These are phyloP conservation scores for Hirudo medicinalis DNA, from an alignment of 1,140 invertebrate species.

Conservation along the genomic window DNA sequence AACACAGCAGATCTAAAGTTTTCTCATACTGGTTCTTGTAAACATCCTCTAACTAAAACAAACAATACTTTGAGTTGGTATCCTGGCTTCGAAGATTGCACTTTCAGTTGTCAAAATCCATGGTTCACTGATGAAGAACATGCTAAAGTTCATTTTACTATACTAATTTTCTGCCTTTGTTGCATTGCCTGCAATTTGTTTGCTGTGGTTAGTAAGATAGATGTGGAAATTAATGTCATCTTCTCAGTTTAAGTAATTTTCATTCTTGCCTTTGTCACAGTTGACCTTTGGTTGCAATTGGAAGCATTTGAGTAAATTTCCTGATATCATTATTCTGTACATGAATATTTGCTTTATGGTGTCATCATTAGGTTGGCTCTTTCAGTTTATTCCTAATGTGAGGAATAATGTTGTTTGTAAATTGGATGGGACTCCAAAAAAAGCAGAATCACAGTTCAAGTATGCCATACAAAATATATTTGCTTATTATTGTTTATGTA, in stretches of 20 bases:
- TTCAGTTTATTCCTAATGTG: not conserved
- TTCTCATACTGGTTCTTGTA: not conserved
- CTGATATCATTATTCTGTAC: slow-evolving; percentile 3
- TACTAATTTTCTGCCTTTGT: not conserved
- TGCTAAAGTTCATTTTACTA: not conserved
- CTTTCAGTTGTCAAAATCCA: slow-evolving; percentile 8
- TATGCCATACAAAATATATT: not conserved
- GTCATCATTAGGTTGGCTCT: not conserved
- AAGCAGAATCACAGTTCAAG: not conserved
- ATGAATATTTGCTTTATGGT: slow-evolving; percentile 6
- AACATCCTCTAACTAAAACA: not conserved
- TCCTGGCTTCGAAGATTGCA: slow-evolving; percentile 2
- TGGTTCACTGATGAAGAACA: slow-evolving; percentile 6
- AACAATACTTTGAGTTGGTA: not conserved
- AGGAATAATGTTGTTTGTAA: slow-evolving; percentile 1
- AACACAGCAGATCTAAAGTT: not conserved
- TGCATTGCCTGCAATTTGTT: not conserved
- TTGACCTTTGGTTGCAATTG: not conserved
- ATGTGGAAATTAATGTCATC: not conserved
- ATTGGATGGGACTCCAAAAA: not conserved
- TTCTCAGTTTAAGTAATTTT: not conserved
- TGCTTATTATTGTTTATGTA: too few relatives aligned
- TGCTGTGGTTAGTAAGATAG: not conserved
- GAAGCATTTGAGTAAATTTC: not conserved
- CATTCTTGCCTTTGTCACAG: not conserved